A percentile compares a stretch with the other conserved stretches of the same genome.
phyloP scores from a whole-genome alignment of 2,113 vertebrate species.

The Hippolais icterina region DNA sequence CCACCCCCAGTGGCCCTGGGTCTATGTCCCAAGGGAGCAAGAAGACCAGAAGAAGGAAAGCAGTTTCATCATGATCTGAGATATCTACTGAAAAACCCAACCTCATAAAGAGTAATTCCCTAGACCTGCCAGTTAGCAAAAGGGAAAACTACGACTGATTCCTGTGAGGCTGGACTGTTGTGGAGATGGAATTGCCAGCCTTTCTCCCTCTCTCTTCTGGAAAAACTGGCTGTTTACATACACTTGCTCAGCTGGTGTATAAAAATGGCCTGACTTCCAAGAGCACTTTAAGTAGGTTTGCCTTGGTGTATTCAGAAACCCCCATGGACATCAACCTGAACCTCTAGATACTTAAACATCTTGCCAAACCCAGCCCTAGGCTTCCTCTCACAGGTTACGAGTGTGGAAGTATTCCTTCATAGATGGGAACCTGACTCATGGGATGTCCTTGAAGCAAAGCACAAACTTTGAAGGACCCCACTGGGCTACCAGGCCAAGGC shows the following conservation, averaged over 20 bases:
- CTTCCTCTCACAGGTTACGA: neutral
- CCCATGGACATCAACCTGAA: neutral
- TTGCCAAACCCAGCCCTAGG: neutral
- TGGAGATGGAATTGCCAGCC: neutral
- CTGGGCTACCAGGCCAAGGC: neutral
- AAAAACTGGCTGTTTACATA: neutral
- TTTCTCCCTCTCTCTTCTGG: neutral
- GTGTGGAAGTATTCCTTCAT: rapidly evolving
- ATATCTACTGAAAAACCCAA: neutral
- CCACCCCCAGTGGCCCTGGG: neutral
- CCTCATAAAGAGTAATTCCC: neutral
- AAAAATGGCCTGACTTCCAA: rapidly evolving
- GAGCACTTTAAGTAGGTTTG: neutral
- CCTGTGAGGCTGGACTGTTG: neutral
- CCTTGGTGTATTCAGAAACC: neutral
- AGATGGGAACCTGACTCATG: neutral
- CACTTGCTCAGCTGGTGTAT: neutral
- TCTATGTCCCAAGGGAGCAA: neutral
- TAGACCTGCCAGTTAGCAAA: neutral
- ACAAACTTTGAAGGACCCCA: neutral
- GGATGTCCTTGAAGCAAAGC: neutral
- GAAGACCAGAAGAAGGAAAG: neutral
- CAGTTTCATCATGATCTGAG: neutral
- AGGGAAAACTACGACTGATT: neutral
- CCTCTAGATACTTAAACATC: rapidly evolving